Evolutionary conservation across 2,113 vertebrate species (phyloP).

Genomic region (Athene noctua): DNA sequence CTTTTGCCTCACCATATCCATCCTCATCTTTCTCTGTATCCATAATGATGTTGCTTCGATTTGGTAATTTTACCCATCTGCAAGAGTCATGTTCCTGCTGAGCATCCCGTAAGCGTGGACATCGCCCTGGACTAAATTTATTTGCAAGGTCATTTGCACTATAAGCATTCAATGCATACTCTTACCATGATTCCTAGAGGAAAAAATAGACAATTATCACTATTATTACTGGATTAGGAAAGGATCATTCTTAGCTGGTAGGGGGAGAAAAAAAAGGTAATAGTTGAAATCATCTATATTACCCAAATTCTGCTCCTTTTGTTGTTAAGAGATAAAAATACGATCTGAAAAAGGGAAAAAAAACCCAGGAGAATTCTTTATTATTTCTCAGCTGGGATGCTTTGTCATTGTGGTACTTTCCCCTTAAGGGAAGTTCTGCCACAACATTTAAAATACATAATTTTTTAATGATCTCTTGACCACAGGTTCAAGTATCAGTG

Average conservation of each 20-base stretch:
- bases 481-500: background rate
- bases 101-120: background rate
- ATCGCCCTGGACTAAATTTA: background rate
- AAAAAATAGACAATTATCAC: background rate
- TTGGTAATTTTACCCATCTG: background rate
- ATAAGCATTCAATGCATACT: background rate
- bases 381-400: background rate
- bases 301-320: background rate
- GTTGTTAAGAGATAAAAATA: background rate
- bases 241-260: background rate
- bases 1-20: background rate
- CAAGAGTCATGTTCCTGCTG: background rate
- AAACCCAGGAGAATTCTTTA: background rate
- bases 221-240: background rate
- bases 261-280: background rate
- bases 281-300: background rate
- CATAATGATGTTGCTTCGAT: background rate
- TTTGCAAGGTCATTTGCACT: background rate
- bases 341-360: background rate
- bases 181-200: background rate
- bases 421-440: background rate
- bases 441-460: background rate
- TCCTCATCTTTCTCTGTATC: background rate
- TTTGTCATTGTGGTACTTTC: background rate
- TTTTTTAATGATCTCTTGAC: background rate